Conservation (phyloP, 2,113 vertebrate species). For the Bubo blakistoni region DNA sequence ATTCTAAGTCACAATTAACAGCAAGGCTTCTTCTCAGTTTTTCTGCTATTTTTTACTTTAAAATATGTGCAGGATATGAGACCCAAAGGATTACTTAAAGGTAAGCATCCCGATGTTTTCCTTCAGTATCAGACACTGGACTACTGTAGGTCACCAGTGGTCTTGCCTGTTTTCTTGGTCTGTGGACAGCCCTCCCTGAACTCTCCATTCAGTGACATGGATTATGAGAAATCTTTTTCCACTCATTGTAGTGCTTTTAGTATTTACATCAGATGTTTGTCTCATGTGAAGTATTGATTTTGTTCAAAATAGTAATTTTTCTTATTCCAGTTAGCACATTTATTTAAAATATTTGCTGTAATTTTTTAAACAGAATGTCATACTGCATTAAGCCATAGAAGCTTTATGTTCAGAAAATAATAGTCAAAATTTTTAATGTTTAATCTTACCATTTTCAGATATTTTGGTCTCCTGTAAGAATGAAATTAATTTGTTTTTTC, state of each 20-base stretch:
- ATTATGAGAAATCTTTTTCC: background rate
- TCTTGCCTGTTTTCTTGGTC: background rate
- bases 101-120: background rate
- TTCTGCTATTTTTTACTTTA: background rate
- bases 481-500: background rate
- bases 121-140: background rate
- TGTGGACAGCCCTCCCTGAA: background rate
- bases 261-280: background rate
- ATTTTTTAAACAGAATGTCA: background rate
- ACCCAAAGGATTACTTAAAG: background rate
- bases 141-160: background rate
- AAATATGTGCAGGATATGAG: background rate
- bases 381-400: background rate
- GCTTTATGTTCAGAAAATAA: background rate
- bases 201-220: background rate
- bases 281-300: background rate
- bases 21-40: background rate
- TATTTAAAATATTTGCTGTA: background rate
- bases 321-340: background rate
- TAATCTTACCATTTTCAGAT: background rate
- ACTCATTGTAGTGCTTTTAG: background rate
- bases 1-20: background rate
- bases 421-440: background rate
- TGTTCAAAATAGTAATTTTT: background rate
- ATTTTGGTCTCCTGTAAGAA: background rate